Conservation (phyloP, 30 jellyfish, hydroid and myxozoan genomes). For the Hydractinia symbiolongicarpus region DNA sequence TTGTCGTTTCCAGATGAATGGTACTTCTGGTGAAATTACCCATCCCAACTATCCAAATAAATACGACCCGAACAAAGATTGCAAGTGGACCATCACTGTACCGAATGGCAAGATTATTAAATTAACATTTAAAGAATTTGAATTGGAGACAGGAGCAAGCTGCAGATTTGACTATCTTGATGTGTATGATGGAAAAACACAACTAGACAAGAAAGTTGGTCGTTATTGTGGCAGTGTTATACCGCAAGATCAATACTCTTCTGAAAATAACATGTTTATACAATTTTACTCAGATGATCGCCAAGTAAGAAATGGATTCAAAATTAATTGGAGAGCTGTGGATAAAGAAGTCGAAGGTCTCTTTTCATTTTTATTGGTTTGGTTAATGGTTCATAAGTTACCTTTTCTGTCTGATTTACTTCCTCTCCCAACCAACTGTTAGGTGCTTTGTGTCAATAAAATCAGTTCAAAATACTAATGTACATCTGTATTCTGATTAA, state of each 20-base stretch:
- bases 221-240: slow-evolving; percentile 59
- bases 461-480: no score
- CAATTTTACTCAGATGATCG: slow-evolving; percentile 26
- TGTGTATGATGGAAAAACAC: slow-evolving; percentile 23
- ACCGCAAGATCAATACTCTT: slow-evolving; percentile 20
- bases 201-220: slow-evolving; percentile 32
- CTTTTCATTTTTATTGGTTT: background rate
- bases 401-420: no score
- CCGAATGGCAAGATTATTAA: slow-evolving; percentile 22
- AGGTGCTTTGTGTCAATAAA: no score
- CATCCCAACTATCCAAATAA: slow-evolving; percentile 38
- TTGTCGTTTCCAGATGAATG: background rate
- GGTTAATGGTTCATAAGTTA: no score
- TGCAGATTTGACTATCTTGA: slow-evolving; percentile 58
- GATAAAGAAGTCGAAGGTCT: background rate
- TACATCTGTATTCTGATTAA: no score
- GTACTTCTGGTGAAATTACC: slow-evolving; percentile 12
- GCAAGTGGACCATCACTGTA: slow-evolving; percentile 57
- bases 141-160: slow-evolving; percentile 48
- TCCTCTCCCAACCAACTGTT: no score
- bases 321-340: slow-evolving; percentile 16
- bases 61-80: slow-evolving; percentile 36
- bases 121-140: slow-evolving; percentile 27
- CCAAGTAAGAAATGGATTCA: slow-evolving; percentile 12
- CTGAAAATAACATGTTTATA: slow-evolving; percentile 10